Percentiles rank a stretch among this genome's conserved stretches.
Evolutionary conservation across 2,888 invertebrate species (phyloP).

Genomic region (Epistrophe eligans): DNA sequence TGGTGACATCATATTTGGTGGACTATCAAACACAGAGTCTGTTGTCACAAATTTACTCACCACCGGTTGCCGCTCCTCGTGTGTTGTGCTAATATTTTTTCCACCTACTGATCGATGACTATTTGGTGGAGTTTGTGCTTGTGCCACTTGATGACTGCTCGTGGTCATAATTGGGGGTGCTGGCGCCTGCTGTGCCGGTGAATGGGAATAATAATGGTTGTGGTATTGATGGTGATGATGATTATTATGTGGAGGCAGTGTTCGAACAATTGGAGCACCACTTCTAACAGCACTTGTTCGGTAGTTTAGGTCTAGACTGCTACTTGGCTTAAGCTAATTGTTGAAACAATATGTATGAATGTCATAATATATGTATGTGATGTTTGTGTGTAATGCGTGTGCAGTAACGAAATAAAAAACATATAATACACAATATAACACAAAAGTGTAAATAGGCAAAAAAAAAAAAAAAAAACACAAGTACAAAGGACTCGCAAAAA

Average conservation of each 20-base stretch:
- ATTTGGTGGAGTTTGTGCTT: constrained; percentile 63
- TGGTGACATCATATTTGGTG: constrained; percentile 83
- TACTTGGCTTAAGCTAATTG: constrained; percentile 82
- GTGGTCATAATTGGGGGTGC: constrained; percentile 77
- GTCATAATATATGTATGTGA: constrained; percentile 61
- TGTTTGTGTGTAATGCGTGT: constrained; percentile 76
- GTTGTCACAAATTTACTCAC: constrained; percentile 77
- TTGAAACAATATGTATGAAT: constrained; percentile 73
- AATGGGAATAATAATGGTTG: constrained; percentile 65
- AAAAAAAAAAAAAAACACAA: constrained; percentile 58
- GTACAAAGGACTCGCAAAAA: constrained; percentile 74
- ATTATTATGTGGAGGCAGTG: constrained; percentile 74
- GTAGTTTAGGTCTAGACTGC: constrained; percentile 79
- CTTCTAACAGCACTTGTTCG: constrained; percentile 67
- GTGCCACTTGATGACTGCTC: constrained; percentile 74
- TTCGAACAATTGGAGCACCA: constrained; percentile 60
- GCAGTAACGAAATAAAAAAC: constrained; percentile 76
- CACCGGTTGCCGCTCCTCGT: constrained; percentile 2
- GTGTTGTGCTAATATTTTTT: background rate
- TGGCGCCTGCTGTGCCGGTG: constrained; percentile 75
- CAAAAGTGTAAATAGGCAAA: constrained; percentile 75
- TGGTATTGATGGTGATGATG: constrained; percentile 76
- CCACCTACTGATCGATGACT: constrained; percentile 38
- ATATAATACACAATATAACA: constrained; percentile 77
- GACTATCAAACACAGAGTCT: constrained; percentile 82